phyloP scores from a whole-genome alignment of 2,888 invertebrate genomes.

The Muscina levida region DNA sequence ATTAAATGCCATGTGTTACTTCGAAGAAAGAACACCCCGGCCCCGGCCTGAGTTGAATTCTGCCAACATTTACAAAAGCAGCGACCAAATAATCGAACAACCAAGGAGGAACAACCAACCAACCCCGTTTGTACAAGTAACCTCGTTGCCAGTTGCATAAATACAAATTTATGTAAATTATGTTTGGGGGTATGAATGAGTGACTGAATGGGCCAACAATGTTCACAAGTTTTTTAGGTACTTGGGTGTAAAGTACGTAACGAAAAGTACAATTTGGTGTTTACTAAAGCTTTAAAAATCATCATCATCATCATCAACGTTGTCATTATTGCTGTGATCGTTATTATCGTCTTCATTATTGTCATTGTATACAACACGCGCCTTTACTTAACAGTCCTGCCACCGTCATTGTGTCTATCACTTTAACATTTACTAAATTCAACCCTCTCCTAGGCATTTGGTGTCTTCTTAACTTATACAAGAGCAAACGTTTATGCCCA shows the following conservation, averaged over 20 bases:
- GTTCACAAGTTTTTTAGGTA: slow-evolving; percentile 52
- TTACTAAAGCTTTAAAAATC: slow-evolving; percentile 45
- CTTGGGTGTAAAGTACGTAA: neutral
- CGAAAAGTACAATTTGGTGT: slow-evolving; percentile 49
- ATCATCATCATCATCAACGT: slow-evolving; percentile 8
- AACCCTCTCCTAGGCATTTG: slow-evolving; percentile 53
- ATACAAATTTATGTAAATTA: slow-evolving; percentile 64
- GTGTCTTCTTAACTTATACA: slow-evolving; percentile 35
- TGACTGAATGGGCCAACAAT: neutral
- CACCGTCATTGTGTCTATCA: slow-evolving; percentile 43
- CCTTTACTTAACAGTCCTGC: slow-evolving; percentile 18
- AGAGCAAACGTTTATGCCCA: slow-evolving; percentile 14
- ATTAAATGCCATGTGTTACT: slow-evolving; percentile 60
- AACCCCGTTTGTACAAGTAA: slow-evolving; percentile 45
- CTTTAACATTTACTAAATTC: too few species aligned
- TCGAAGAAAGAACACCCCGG: slow-evolving; percentile 21
- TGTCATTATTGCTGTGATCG: slow-evolving; percentile 9
- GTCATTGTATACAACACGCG: slow-evolving; percentile 49
- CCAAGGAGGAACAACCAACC: slow-evolving; percentile 42
- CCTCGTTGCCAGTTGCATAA: slow-evolving; percentile 54
- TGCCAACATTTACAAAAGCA: slow-evolving; percentile 32
- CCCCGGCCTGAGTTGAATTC: slow-evolving; percentile 29
- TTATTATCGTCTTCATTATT: slow-evolving; percentile 15
- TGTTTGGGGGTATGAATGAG: slow-evolving; percentile 2
- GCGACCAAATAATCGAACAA: slow-evolving; percentile 13